A percentile compares a stretch with the other conserved stretches of the same genome.
phyloP scores from a whole-genome alignment of 2,888 invertebrate genomes.

The Acanthosepion pharaonis region DNA sequence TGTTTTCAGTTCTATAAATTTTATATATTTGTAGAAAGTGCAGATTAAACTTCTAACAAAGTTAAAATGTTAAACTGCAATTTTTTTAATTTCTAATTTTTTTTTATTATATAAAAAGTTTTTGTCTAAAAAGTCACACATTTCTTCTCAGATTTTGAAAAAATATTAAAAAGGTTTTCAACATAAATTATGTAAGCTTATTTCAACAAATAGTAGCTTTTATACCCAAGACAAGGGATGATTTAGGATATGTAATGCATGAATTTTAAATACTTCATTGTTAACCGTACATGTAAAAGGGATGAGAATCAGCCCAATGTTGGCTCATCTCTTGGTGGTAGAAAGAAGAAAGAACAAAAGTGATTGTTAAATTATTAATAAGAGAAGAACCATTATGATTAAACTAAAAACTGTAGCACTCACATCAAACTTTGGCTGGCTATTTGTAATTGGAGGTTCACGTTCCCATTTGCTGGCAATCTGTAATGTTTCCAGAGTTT shows the following conservation, averaged over 20 bases:
- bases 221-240: not conserved
- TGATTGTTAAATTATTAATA: not conserved
- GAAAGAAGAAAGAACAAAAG: not conserved
- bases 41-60: not conserved
- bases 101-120: not conserved
- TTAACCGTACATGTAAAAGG: not conserved
- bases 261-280: not conserved
- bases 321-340: not conserved
- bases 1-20: not conserved
- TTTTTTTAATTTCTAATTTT: not conserved
- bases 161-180: not conserved
- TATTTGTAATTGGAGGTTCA: constrained; percentile 65
- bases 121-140: not conserved
- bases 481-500: constrained; percentile 94
- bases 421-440: constrained; percentile 65
- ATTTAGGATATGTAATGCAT: not conserved
- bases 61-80: not conserved
- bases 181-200: not conserved
- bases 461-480: constrained; percentile 77
- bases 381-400: not conserved
- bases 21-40: not conserved
- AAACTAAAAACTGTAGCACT: not conserved
- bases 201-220: not conserved
- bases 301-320: not conserved
- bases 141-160: not conserved